Conservation (phyloP, 2,888 invertebrate genomes). For the Rotaria magnacalcarata region DNA sequence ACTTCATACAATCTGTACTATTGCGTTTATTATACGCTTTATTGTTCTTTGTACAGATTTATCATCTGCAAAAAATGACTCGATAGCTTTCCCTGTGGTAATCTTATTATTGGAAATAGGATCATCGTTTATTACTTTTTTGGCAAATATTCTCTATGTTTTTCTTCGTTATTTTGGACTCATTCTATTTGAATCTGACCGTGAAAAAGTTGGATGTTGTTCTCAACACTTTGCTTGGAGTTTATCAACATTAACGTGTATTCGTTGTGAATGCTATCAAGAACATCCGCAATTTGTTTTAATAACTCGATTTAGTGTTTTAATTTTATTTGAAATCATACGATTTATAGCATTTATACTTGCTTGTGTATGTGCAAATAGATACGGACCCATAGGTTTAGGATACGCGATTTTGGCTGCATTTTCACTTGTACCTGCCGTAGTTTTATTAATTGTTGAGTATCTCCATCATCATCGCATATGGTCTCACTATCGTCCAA, state of each 20-base stretch:
- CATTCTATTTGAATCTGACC: constrained; percentile 17
- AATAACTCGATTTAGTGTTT: background rate
- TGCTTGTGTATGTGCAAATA: background rate
- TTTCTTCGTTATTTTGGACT: background rate
- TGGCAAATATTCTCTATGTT: background rate
- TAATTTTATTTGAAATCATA: background rate
- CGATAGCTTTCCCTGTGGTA: background rate
- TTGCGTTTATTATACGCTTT: constrained; percentile 1
- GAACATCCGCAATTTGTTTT: background rate
- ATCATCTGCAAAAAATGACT: background rate
- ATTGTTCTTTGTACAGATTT: constrained; percentile 13
- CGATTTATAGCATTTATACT: background rate
- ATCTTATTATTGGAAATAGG: background rate
- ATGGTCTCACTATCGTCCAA: constrained; percentile 9
- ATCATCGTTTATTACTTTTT: constrained; percentile 11
- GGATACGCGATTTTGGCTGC: background rate
- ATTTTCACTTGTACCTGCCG: background rate
- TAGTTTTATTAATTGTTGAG: background rate
- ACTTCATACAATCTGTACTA: background rate
- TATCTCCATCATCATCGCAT: background rate
- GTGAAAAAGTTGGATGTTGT: background rate
- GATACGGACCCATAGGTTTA: background rate
- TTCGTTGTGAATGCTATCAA: constrained; percentile 3
- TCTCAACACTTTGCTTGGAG: background rate
- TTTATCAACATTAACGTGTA: constrained; percentile 10